Percentiles rank a stretch among this genome's conserved stretches.
Evolutionary conservation across 2,113 vertebrate species (phyloP).

Genomic region (Pagrus major): DNA sequence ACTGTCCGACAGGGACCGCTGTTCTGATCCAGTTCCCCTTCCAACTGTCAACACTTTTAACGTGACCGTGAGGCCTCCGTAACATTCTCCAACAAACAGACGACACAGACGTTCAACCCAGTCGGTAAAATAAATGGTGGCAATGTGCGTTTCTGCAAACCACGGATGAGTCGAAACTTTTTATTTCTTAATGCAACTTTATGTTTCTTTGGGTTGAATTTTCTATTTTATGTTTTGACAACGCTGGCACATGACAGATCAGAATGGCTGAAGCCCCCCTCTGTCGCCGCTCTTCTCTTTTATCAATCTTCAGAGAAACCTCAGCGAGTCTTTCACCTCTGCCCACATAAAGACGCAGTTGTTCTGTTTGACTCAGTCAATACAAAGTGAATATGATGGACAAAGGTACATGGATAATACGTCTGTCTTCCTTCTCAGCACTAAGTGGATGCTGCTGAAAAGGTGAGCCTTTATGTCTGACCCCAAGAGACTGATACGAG

Average conservation of each 20-base stretch:
- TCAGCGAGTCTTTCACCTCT: conserved; percentile 28
- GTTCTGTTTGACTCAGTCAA: conserved; percentile 62
- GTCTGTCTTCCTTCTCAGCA: conserved; percentile 56
- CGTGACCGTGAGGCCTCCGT: no score
- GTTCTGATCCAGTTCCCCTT: neutral
- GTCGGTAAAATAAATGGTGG: no score
- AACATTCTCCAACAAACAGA: neutral
- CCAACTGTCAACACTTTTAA: neutral
- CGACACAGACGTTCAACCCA: no score
- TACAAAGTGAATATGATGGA: conserved; percentile 65
- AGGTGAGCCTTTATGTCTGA: conserved; percentile 73
- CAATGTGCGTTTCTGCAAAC: no score
- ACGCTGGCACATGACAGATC: no score
- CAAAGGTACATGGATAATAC: conserved; percentile 60
- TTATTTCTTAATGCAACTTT: no score
- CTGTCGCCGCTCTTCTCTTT: conserved; percentile 5
- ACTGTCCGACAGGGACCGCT: neutral
- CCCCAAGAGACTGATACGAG: conserved; percentile 51
- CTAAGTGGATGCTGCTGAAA: conserved; percentile 81
- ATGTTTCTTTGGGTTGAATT: no score
- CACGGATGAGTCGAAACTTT: no score
- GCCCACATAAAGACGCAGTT: conserved; percentile 69
- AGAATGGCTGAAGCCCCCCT: neutral
- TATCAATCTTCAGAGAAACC: conserved; percentile 43
- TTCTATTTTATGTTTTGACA: no score